Conservation (phyloP, 2,113 vertebrate species). For the Melanotaenia duboulayi region DNA sequence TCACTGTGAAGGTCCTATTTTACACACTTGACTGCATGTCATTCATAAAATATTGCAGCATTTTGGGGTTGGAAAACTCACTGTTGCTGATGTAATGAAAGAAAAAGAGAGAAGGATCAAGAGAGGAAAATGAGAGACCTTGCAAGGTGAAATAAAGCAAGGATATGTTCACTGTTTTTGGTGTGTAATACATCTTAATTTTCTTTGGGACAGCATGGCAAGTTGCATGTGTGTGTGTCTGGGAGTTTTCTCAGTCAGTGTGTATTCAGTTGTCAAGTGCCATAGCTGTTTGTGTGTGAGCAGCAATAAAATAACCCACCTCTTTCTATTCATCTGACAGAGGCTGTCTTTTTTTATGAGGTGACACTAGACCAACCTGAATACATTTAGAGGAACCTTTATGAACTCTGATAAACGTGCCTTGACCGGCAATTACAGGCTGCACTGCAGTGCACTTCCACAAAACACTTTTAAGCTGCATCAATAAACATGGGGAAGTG, state of each 20-base stretch:
- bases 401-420: slow-evolving; percentile 69
- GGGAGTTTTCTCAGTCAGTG: slow-evolving; percentile 12
- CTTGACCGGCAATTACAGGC: slow-evolving; percentile 62
- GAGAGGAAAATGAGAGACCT: neutral
- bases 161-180: slow-evolving; percentile 34
- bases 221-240: slow-evolving; percentile 11
- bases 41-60: slow-evolving; percentile 6
- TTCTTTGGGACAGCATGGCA: slow-evolving; percentile 26
- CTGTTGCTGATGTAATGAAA: slow-evolving; percentile 28
- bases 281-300: slow-evolving; percentile 11
- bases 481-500: slow-evolving; percentile 62
- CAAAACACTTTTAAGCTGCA: slow-evolving; percentile 62
- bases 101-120: slow-evolving; percentile 12
- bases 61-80: slow-evolving; percentile 12
- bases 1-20: slow-evolving; percentile 13
- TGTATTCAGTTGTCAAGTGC: slow-evolving; percentile 17
- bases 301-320: slow-evolving; percentile 22
- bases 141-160: slow-evolving; percentile 53
- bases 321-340: slow-evolving; percentile 59
- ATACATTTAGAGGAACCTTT: slow-evolving; percentile 77
- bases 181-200: slow-evolving; percentile 55
- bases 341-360: slow-evolving; percentile 51
- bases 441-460: slow-evolving; percentile 40
- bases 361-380: slow-evolving; percentile 67
- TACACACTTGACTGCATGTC: neutral